Evolutionary conservation across 2,113 vertebrate species (phyloP).

Genomic region (Nothoprocta pentlandii): DNA sequence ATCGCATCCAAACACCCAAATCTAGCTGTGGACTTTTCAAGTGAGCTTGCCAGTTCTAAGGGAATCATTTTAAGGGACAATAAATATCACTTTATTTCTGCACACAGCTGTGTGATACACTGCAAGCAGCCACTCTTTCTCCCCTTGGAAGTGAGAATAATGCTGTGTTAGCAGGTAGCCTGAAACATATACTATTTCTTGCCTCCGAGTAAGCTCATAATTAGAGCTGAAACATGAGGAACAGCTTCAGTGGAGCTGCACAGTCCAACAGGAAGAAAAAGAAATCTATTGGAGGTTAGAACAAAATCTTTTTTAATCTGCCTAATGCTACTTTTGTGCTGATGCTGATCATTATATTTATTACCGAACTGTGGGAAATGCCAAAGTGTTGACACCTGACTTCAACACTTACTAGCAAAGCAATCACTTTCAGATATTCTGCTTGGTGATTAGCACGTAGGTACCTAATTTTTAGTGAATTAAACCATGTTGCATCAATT

Average conservation of each 20-base stretch:
- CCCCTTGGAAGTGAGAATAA: slow-evolving; percentile 11
- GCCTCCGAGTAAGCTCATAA: slow-evolving; percentile 24
- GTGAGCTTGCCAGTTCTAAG: slow-evolving; percentile 40
- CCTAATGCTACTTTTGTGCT: slow-evolving; percentile 31
- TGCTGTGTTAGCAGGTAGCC: slow-evolving; percentile 22
- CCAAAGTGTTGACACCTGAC: not conserved
- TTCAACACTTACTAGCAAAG: slow-evolving; percentile 8
- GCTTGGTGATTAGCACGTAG: not conserved
- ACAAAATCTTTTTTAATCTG: slow-evolving; percentile 57
- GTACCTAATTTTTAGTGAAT: slow-evolving; percentile 24
- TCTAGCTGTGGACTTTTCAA: slow-evolving; percentile 29
- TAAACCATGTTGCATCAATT: not conserved
- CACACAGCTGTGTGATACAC: not conserved
- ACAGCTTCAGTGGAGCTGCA: slow-evolving; percentile 22
- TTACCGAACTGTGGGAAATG: not conserved
- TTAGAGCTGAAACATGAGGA: slow-evolving; percentile 4
- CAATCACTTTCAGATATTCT: not conserved
- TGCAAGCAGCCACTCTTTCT: not conserved
- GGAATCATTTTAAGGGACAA: slow-evolving; percentile 37
- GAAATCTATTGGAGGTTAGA: slow-evolving; percentile 25
- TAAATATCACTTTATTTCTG: slow-evolving; percentile 58
- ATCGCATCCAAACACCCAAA: slow-evolving; percentile 18
- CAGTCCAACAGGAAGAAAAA: not conserved
- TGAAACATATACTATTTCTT: slow-evolving; percentile 20
- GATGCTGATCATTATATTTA: slow-evolving; percentile 30